Evolutionary conservation across 2,113 vertebrate species (phyloP).

Genomic region (Meles meles): DNA sequence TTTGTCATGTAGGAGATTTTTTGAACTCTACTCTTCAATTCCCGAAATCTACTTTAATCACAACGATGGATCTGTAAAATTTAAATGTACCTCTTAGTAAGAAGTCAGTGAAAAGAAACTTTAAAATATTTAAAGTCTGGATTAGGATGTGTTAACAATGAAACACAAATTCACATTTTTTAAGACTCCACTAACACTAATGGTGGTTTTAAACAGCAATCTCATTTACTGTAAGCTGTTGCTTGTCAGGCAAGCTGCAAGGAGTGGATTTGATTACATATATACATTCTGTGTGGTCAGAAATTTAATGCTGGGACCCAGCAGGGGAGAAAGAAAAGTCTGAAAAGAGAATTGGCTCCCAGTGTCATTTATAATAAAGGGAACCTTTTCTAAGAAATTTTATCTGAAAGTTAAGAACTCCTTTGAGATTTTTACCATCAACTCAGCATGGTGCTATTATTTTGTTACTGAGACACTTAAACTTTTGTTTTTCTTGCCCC

Average conservation of each 20-base stretch:
- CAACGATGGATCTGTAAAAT: neutral
- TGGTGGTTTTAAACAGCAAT: constrained; percentile 8
- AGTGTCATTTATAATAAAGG: constrained; percentile 49
- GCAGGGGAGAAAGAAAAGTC: neutral
- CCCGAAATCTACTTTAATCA: neutral
- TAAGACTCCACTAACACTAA: neutral
- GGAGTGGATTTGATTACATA: neutral
- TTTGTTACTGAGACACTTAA: constrained; percentile 60
- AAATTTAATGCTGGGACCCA: constrained; percentile 31
- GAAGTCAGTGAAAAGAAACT: neutral
- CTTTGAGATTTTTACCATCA: constrained; percentile 44
- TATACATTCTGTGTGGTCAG: neutral
- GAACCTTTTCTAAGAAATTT: constrained; percentile 49
- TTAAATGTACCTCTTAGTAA: neutral
- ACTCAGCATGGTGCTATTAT: constrained; percentile 54
- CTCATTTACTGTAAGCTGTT: constrained; percentile 13
- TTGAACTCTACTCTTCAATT: neutral
- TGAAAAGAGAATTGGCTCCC: neutral
- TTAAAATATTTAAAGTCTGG: constrained; percentile 24
- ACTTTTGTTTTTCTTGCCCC: constrained; percentile 57
- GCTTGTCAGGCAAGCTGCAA: neutral
- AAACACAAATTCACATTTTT: neutral
- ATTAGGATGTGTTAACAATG: neutral
- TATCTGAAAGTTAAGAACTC: constrained; percentile 61
- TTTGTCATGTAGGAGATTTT: neutral